Evolutionary conservation across 2,797 vertebrate genomes (phyloP), one percentile per base, ranked within the genome.

Genomic region (Naso thynnoides): DNA sequence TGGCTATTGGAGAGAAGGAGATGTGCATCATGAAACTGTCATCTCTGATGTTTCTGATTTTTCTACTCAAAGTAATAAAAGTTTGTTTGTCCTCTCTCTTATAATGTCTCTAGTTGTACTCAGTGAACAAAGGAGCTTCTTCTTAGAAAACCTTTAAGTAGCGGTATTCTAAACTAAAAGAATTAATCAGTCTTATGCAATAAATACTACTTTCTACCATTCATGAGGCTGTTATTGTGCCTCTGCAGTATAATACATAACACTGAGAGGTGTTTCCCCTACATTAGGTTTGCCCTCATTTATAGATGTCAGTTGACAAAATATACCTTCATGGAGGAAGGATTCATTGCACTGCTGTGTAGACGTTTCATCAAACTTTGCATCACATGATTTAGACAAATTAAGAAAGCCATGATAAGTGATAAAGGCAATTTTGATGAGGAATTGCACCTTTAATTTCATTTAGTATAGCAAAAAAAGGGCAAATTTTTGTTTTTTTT

Each of bases 261-360:
- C 6, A 27, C 23, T 33, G 8, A 6, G 10, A 16, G 16, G 38
- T 1, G 13, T 58, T 27, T 60, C 21, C 8, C 14, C 24, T 71
- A 18, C 29, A 45, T 59, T 68, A 42, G 56, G 18, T n/a, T 16
- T 31, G 29, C 39, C 62, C 16, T 58, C 50, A 44, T 55, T 65
- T 27, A 24, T 9, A 23, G 65, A 53, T 44, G 26, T 6, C 2
- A 2, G n/a, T 26, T 63, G 56, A 49, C 57, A 75, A 61, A 70
- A 74, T 21, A 83, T 8, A 33, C 49, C 16, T 31, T 42, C 2
- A 39, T 53, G 19, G 26, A 29, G 39, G 47, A 15, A 36, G 19
- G 29, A 24, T 7, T n/a, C 47, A 18, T n/a, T 9, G 2, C 14
- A 67, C 18, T 7, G 3, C 26, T 39, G 27, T 15, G 8, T 18